Evolutionary conservation across 2,113 vertebrate species (phyloP), one percentile per base, ranked within the genome.

Genomic region (Brachyistius frenatus): DNA sequence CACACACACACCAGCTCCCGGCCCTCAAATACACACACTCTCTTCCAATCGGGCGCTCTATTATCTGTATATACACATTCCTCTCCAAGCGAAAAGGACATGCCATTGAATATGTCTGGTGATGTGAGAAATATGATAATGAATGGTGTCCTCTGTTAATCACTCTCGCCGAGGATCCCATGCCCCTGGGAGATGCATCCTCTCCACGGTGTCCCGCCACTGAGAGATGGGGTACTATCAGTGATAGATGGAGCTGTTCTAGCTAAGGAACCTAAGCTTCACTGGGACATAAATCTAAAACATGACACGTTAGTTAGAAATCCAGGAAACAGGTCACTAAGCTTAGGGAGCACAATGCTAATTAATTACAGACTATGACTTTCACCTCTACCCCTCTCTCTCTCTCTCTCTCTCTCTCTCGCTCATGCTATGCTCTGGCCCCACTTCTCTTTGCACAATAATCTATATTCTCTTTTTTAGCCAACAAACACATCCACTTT

Each of bases 101-200:
- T 62, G 76, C 89, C 81, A 90, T 93, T 93, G 90, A 93, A 88
- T 87, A 75, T 91, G 91, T 89, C 82, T 91, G 91, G 76, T 91
- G 93, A 93, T 92, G 91, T 93, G 93, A 89, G 89, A 92, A 93
- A 93, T 91, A 90, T 89, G 90, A 89, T 93, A 87, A 93, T 93
- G 91, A 93, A 92, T 93, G 88, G 66, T 84, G 84, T 84, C 78
- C 75, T 89, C 89, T 93, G 93, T 93, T 93, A 90, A 92, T 93
- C 86, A 87, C 84, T 84, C 41, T 62, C 53, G 74, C 81, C 56
- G 84, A 86, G 80, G 63, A 70, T 84, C 85, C 66, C 64, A 15
- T 62, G 78, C 86, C 85, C 73, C 79, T 64, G 71, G 78, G 87
- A 67, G 78, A 78, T 60, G 86, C 89, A 65, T 81, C 80, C 78